Percentiles rank a stretch among this genome's conserved stretches.
Conservation (phyloP, 2,113 vertebrate genomes). For the Agelaius phoeniceus region DNA sequence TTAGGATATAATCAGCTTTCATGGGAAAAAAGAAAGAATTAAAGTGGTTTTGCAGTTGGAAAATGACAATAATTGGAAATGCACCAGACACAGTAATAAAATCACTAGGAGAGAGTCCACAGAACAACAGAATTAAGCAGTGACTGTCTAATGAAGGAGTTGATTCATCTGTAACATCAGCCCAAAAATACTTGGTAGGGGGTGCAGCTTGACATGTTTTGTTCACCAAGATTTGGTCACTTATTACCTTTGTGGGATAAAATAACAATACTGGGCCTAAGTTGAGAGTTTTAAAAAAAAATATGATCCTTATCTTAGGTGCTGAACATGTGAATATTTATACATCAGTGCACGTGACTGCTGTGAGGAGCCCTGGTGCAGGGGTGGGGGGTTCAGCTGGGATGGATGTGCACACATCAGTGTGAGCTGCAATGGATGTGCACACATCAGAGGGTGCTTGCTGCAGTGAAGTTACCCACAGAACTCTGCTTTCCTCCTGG, state of each 20-base stretch:
- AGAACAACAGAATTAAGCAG: not conserved
- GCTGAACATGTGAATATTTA: not conserved
- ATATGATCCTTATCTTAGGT: not conserved
- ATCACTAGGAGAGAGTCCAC: not conserved
- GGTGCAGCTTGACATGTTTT: not conserved
- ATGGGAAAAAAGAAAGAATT: not conserved
- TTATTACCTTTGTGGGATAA: not conserved
- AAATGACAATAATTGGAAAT: not conserved
- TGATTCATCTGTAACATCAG: not conserved
- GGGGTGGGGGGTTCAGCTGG: rapidly evolving
- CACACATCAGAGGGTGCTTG: not conserved
- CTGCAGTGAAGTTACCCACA: not conserved
- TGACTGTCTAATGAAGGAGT: not conserved
- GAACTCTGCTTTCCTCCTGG: not conserved
- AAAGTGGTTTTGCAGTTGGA: not conserved
- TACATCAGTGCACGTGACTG: rapidly evolving
- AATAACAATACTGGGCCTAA: not conserved
- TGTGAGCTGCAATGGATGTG: not conserved
- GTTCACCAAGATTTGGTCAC: not conserved
- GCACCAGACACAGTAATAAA: not conserved
- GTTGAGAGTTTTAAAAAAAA: not conserved
- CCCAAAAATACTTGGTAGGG: not conserved
- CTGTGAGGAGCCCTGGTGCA: not conserved
- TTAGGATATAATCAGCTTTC: not conserved
- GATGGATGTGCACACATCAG: not conserved